These are phyloP conservation scores for Scylla paramamosain DNA, from an alignment of 1,140 invertebrate species.

Conservation along the genomic window DNA sequence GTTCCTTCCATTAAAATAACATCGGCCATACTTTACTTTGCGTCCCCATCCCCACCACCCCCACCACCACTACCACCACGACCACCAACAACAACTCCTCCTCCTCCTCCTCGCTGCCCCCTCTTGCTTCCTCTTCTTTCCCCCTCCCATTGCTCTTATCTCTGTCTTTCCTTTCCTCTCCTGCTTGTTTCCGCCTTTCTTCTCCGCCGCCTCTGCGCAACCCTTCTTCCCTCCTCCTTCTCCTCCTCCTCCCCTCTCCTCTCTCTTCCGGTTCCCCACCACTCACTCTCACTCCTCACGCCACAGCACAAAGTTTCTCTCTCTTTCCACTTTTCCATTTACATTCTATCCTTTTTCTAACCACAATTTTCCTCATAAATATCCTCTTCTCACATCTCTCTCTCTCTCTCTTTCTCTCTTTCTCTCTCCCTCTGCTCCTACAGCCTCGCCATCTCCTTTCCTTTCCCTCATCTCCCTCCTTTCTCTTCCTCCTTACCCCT, in stretches of 20 bases:
- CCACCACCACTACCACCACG: not conserved
- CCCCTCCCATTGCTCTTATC: not conserved
- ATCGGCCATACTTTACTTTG: too few species aligned
- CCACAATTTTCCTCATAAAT: not conserved
- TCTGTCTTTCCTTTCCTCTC: slow-evolving; percentile 17
- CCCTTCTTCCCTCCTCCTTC: not conserved
- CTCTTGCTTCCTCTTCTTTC: not conserved
- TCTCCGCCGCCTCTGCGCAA: not conserved
- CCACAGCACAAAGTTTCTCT: not conserved
- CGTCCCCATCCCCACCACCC: too few species aligned
- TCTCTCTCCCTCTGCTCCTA: not conserved
- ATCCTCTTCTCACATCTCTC: not conserved
- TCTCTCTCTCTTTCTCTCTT: not conserved
- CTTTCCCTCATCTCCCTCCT: not conserved
- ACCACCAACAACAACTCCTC: not conserved
- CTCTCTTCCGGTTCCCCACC: not conserved
- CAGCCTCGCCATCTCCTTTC: not conserved
- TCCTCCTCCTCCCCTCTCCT: too few species aligned
- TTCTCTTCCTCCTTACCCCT: not conserved
- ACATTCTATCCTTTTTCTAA: not conserved
- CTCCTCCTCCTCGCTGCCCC: not conserved
- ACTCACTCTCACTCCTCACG: too few species aligned
- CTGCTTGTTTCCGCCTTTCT: not conserved
- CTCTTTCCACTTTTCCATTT: not conserved
- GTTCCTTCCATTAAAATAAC: not conserved